phyloP scores from a whole-genome alignment of 2,888 invertebrate species.

The Caenorhabditis virilis region DNA sequence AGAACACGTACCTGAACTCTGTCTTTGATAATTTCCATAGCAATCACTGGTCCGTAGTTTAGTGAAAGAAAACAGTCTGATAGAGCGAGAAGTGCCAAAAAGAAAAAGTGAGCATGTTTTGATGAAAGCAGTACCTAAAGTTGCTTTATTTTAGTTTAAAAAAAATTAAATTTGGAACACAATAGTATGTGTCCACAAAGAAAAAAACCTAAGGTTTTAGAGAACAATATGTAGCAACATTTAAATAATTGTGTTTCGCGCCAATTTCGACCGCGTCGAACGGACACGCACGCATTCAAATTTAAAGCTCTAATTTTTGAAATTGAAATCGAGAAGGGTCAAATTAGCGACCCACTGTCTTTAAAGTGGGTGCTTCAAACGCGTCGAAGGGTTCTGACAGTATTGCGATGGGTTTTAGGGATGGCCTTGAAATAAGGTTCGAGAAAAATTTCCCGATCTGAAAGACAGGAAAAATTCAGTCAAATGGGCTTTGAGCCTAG shows the following conservation, averaged over 20 bases:
- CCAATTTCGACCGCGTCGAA: no score
- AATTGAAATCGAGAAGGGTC: no score
- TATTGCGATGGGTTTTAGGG: no score
- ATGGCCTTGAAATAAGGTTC: no score
- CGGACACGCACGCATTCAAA: no score
- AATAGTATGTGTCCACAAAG: neutral
- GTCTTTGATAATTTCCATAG: conserved; percentile 66
- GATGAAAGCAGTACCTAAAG: conserved; percentile 55
- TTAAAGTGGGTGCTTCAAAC: neutral
- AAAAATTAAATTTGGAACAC: neutral
- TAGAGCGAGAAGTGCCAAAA: conserved; percentile 63
- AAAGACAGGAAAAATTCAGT: no score
- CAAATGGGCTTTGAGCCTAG: no score
- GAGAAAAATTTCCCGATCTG: no score
- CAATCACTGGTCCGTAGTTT: conserved; percentile 66
- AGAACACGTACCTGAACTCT: conserved; percentile 36
- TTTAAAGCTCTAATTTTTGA: no score
- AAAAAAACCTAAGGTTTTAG: neutral
- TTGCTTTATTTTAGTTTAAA: neutral
- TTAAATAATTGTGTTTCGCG: no score
- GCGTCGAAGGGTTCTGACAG: neutral
- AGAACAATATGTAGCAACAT: no score
- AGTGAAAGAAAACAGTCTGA: conserved; percentile 65
- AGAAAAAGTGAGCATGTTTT: conserved; percentile 64
- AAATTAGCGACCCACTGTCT: neutral